Base-by-base conservation (phyloP, 2,888 invertebrate species). In the Epistrophe grossulariae region DNA sequence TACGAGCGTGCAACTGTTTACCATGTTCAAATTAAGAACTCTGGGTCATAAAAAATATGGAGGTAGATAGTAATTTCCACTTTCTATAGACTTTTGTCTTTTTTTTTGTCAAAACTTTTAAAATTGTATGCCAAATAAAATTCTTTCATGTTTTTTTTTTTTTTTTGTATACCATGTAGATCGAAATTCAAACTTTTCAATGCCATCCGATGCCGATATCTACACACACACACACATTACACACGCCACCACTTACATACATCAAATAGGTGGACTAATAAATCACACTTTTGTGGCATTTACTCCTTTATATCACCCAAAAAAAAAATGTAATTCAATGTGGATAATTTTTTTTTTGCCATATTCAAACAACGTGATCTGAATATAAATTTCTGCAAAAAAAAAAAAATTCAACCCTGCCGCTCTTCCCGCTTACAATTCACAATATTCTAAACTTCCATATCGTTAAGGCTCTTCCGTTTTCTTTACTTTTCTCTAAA, bases 201-300 rank as follows among this genome's bases (percentile, higher is more conserved):
- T 64, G 43, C n/a, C 62, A 64, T 45, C 43, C n/a, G 24, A 7
- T 31, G 7, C 31, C 28, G 15, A 55, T 55, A 15, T 28, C 28
- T 9, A 15, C 43, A 31, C 9, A 2, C 45, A 45, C 28, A 40
- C 45, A 28, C 10, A 15, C 15, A 13, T 9, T n/a, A 40, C 45
- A 28, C 10, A 15, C 15, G n/a, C 35, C 35, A 0, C 9, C 35
- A 31, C 31, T 31, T 35, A 5, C 40, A 40, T 40, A 60, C 60
- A 60, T 60, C 43, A 64, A 8, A 28, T 10, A 64, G 43, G 45
- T 64, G 45, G 43, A 45, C 9, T 64, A 64, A 64, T 64, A 64
- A 64, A 64, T 64, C 64, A 64, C 43, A 64, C 64, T 64, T 64
- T 64, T 64, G 64, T 45, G 64, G 64, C 64, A 64, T 64, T 64